phyloP scores from a whole-genome alignment of 2,113 vertebrate species.

The Oreochromis aureus region DNA sequence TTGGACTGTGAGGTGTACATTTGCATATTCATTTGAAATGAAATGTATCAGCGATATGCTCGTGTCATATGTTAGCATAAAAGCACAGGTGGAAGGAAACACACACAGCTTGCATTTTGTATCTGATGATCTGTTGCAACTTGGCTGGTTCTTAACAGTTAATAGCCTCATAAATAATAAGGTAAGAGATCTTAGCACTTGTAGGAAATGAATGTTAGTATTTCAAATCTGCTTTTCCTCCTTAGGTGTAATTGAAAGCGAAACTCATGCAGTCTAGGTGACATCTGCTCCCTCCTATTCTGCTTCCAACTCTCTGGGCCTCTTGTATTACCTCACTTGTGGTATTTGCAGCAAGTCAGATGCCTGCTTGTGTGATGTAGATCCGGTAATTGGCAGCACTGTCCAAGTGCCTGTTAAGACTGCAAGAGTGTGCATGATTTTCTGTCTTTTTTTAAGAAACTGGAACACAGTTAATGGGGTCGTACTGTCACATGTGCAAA shows the following conservation, averaged over 20 bases:
- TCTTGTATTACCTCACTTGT: neutral
- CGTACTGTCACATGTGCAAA: neutral
- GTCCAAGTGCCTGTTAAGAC: conserved; percentile 4
- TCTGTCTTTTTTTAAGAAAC: neutral
- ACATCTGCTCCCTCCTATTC: neutral
- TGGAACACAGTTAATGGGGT: conserved; percentile 1
- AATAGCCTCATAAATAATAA: neutral
- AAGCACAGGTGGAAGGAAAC: neutral
- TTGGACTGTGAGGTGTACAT: neutral
- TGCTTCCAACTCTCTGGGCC: neutral
- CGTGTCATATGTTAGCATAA: neutral
- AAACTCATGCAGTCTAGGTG: neutral
- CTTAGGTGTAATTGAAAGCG: neutral
- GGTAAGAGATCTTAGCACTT: neutral
- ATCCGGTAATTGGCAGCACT: conserved; percentile 5
- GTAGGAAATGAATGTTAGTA: neutral
- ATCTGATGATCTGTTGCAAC: neutral
- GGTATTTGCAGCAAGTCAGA: conserved; percentile 12
- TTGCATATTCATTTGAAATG: conserved; percentile 26
- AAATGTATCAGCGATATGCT: neutral
- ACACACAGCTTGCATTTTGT: neutral
- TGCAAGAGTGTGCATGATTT: neutral
- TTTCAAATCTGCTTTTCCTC: neutral
- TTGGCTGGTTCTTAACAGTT: neutral
- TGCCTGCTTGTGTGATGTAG: conserved; percentile 13